Conservation (phyloP, 92 coral and sea anemone genomes). For the Paramuricea clavata region DNA sequence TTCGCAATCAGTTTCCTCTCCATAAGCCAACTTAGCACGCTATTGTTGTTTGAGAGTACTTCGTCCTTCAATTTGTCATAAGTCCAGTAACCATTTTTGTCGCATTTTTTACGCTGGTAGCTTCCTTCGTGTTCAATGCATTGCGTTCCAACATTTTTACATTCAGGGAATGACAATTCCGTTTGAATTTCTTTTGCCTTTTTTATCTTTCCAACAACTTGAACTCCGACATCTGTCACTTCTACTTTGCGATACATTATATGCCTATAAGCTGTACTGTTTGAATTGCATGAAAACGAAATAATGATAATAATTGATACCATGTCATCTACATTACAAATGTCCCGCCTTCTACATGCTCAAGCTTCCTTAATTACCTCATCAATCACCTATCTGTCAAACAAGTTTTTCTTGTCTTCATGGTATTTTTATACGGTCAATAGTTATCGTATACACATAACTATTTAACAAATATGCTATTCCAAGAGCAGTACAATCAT, state of each 20-base stretch:
- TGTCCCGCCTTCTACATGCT: too few species aligned
- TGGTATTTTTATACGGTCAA: too few species aligned
- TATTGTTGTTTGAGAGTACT: neutral
- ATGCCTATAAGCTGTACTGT: too few species aligned
- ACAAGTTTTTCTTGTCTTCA: too few species aligned
- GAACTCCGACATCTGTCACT: neutral
- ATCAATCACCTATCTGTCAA: too few species aligned
- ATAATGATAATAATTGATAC: too few species aligned
- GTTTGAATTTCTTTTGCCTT: constrained; percentile 1
- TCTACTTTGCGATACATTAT: constrained; percentile 16
- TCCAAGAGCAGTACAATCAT: too few species aligned
- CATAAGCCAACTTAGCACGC: neutral
- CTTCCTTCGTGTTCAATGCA: constrained; percentile 24
- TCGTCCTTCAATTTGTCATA: neutral
- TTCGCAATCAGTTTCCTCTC: neutral
- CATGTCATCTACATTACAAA: too few species aligned
- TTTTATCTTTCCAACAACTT: neutral
- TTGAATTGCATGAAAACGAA: neutral
- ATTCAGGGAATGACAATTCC: neutral
- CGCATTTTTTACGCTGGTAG: neutral
- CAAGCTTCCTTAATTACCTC: too few species aligned
- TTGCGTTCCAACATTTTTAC: constrained; percentile 12
- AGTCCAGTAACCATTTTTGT: neutral
- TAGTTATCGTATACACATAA: too few species aligned
- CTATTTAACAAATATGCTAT: too few species aligned